phyloP scores from a whole-genome alignment of 2,888 invertebrate genomes.

The Cistogaster globosa region DNA sequence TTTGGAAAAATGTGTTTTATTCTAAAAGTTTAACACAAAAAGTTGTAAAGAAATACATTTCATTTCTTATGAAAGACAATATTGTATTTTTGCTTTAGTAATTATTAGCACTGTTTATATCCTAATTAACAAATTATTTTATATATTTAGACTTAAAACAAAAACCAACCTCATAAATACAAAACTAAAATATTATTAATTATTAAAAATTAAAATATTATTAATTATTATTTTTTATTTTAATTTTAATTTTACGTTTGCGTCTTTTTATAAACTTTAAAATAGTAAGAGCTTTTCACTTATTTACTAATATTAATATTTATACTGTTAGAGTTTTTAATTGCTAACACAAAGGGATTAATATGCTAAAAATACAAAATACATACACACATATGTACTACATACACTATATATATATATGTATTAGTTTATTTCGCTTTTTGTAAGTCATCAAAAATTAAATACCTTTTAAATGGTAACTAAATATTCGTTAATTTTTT shows the following conservation, averaged over 20 bases:
- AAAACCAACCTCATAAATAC: slow-evolving; percentile 67
- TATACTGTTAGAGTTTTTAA: slow-evolving; percentile 22
- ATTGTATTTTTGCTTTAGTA: slow-evolving; percentile 53
- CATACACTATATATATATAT: slow-evolving; percentile 20
- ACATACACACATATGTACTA: slow-evolving; percentile 26
- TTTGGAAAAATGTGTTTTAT: not conserved
- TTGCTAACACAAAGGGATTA: slow-evolving; percentile 37
- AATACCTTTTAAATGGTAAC: slow-evolving; percentile 37
- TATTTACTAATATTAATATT: slow-evolving; percentile 34
- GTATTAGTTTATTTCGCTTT: slow-evolving; percentile 10
- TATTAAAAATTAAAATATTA: slow-evolving; percentile 61
- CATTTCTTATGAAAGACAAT: slow-evolving; percentile 65
- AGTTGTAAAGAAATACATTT: slow-evolving; percentile 15
- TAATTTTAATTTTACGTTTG: not conserved
- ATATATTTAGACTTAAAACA: slow-evolving; percentile 59
- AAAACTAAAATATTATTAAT: slow-evolving; percentile 63
- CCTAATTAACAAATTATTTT: slow-evolving; percentile 40
- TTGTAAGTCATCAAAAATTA: slow-evolving; percentile 24
- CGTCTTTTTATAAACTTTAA: slow-evolving; percentile 4
- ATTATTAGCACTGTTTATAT: slow-evolving; percentile 22
- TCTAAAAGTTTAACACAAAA: not conserved
- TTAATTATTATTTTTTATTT: not conserved
- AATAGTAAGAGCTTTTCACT: slow-evolving; percentile 41
- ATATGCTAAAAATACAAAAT: slow-evolving; percentile 14
- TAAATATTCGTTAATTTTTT: slow-evolving; percentile 10